Conservation (phyloP, 2,888 invertebrate species). For the Caenorhabditis sp. region DNA sequence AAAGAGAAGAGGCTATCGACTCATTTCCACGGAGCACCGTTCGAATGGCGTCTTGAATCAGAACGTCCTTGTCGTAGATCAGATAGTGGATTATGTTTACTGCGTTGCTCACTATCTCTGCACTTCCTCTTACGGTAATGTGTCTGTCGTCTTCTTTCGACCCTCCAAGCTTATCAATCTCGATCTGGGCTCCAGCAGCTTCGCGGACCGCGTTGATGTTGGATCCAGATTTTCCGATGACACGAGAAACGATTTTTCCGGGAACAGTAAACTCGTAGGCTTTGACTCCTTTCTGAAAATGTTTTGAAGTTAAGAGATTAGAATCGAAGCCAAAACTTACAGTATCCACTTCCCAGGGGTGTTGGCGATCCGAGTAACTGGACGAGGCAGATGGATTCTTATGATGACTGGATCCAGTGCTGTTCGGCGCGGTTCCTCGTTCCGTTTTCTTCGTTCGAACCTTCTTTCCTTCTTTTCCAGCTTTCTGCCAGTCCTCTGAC, state of each 20-base stretch:
- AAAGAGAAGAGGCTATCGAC: conserved; percentile 64
- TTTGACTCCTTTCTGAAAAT: conserved; percentile 54
- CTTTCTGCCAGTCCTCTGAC: conserved; percentile 71
- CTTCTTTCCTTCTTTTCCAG: conserved; percentile 68
- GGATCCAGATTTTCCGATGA: conserved; percentile 96
- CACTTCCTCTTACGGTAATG: conserved; percentile 90
- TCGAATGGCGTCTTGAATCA: conserved; percentile 78
- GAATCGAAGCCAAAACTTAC: conserved; percentile 53
- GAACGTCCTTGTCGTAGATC: conserved; percentile 93
- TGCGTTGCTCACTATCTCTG: conserved; percentile 86
- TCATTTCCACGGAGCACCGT: conserved; percentile 59
- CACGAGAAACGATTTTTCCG: conserved; percentile 94
- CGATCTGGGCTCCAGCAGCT: conserved; percentile 95
- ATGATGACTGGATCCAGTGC: conserved; percentile 37
- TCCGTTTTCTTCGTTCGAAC: conserved; percentile 42
- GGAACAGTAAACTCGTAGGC: conserved; percentile 94
- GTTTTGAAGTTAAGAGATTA: not conserved
- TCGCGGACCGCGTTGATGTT: conserved; percentile 98
- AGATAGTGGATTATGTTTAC: conserved; percentile 93
- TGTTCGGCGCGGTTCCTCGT: conserved; percentile 36
- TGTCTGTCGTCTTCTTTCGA: conserved; percentile 91
- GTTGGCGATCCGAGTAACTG: conserved; percentile 26
- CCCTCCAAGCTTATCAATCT: conserved; percentile 92
- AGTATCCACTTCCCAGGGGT: conserved; percentile 63
- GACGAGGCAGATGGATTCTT: conserved; percentile 48